phyloP scores from a whole-genome alignment of 1,140 invertebrate genomes.

The Aphaenogaster rudis region DNA sequence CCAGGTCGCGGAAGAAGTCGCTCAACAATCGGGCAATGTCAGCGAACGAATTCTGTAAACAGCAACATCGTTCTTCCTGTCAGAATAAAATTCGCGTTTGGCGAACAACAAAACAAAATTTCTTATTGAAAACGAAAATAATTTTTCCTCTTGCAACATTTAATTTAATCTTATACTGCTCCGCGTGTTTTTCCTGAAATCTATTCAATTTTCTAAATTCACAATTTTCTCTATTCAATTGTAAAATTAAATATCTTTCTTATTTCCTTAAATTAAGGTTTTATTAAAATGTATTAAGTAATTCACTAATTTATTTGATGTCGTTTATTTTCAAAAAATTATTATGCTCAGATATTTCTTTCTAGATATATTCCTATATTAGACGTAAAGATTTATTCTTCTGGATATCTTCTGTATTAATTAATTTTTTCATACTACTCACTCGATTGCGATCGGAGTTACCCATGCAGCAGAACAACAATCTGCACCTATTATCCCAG shows the following conservation, averaged over 20 bases:
- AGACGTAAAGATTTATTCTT: neutral
- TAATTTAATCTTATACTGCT: neutral
- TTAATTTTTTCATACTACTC: conserved; percentile 74
- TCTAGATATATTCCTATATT: neutral
- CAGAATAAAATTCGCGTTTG: neutral
- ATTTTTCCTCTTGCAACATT: neutral
- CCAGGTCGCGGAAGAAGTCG: conserved; percentile 96
- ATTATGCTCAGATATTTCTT: neutral
- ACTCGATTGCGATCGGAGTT: conserved; percentile 92
- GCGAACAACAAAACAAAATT: neutral
- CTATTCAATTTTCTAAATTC: neutral
- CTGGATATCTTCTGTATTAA: neutral
- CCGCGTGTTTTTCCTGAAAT: neutral
- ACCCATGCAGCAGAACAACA: conserved; percentile 95
- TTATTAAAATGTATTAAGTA: neutral
- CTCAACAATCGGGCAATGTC: conserved; percentile 95
- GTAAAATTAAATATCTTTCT: neutral
- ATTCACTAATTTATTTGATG: neutral
- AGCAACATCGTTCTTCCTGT: neutral
- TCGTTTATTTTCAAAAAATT: too few relatives aligned
- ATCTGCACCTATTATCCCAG: conserved; percentile 95
- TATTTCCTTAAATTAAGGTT: neutral
- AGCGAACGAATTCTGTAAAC: conserved; percentile 92
- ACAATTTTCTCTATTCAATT: neutral
- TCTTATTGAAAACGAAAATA: neutral